Base-by-base conservation (phyloP, 2,797 vertebrate genomes). In the Lepilemur ruficaudatus region DNA sequence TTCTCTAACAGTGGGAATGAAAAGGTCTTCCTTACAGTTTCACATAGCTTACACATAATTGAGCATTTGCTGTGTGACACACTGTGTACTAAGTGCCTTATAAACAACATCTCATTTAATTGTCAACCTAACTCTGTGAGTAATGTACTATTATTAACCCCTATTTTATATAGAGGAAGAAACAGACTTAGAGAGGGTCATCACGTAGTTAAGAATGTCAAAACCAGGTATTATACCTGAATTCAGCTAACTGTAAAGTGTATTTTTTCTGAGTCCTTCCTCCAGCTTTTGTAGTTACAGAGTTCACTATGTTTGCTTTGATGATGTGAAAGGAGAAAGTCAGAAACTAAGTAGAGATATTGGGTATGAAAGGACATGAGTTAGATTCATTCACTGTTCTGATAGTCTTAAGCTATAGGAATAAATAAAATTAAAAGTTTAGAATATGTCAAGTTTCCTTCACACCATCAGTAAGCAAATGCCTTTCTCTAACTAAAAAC, bases 1-100 rank as follows among this genome's bases (percentile, higher is more conserved):
- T 70, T 95, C n/a, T 97, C 28, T 92, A 17, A 38, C 32, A 91
- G 14, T 73, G 89, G 57, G 28, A 84, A 20, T 89, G 82, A 79
- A 67, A 98, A 97, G 32, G 85, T 84, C 22, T n/a, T 10, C 59
- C n/a, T 92, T 50, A n/a, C 25, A 69, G 28, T 63, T 95, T 52
- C 23, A 79, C 30, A 59, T 50, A 88, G 35, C 15, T 65, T 76
- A 46, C 32, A 30, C 57, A 38, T 91, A 63, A 79, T 23, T 28
- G 43, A 35, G 8, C 79, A 38, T 88, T 95, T 76, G 28, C 25
- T 86, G 20, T 82, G 57, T 72, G 65, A 72, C 14, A 52, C 46
- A 78, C 12, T 59, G 35, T 94, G 7, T 90, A 52, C 28, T 92
- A 65, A 78, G 41, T 83, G 28, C 65, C 50, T 72, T 46, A 5